Base-by-base conservation (phyloP, 2,888 invertebrate genomes). In the Tiphia femorata region DNA sequence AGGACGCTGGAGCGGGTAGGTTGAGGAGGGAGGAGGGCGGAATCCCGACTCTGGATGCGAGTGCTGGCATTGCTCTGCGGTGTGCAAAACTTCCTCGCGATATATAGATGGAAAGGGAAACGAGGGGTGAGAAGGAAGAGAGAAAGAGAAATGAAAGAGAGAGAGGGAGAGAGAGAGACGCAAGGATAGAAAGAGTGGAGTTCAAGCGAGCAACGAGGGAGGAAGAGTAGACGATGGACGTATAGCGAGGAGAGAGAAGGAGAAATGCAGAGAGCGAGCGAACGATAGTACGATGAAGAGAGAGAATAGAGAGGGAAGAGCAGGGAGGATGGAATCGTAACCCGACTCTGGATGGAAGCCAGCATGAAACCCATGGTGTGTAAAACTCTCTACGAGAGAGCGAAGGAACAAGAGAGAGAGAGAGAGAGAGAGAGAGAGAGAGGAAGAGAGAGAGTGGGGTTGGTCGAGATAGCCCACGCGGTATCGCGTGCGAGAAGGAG, bases 51-150 rank as follows among this genome's bases (percentile, higher is more conserved):
- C 66, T 70, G 72, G 75, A 73, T 73, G 66, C 72, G 67, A 68
- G 70, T 54, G 64, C 64, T 58, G 68, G 67, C 60, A 56, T 72
- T 57, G 67, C 64, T 70, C 68, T 70, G 73, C 67, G 73, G 76
- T 62, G 74, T 72, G 74, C 72, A 73, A 78, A 78, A 78, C 74
- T 78, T 72, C 68, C 72, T 71, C 69, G 72, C 68, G 65, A 67
- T 73, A 62, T 67, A 65, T 35, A 27, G 52, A 38, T 21, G 20
- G 41, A 10, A 38, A 6, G 33, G 20, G 17, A 16, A 54, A 7
- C 29, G 55, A 16, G 19, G 23, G 33, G 38, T n/a, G 10, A 16
- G 49, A 14, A 8, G 20, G 38, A 48, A 51, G 29, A 52, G 30
- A 27, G 33, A 21, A 41, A 37, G 29, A 49, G 49, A 52, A 50